Evolutionary conservation across 2,797 vertebrate genomes (phyloP).

Genomic region (Protonibea diacanthus): DNA sequence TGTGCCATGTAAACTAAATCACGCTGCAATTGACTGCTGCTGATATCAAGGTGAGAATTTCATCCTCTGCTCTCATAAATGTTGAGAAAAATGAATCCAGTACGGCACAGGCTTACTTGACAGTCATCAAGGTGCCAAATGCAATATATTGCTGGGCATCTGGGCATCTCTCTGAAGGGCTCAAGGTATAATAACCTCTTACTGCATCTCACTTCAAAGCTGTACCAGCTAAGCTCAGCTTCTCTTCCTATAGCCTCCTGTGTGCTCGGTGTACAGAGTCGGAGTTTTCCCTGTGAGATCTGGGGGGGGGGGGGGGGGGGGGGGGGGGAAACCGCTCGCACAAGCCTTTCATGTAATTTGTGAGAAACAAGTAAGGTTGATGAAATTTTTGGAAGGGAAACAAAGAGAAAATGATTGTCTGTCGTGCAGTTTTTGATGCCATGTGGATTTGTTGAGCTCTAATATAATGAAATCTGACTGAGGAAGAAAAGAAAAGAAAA

Average conservation of each 20-base stretch:
- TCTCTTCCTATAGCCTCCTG: slow-evolving; percentile 56
- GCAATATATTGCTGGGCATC: slow-evolving; percentile 69
- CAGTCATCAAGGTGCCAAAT: slow-evolving; percentile 61
- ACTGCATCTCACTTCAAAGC: slow-evolving; percentile 71
- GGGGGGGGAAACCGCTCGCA: slow-evolving; percentile 53
- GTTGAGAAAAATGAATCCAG: slow-evolving; percentile 28
- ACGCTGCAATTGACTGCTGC: slow-evolving; percentile 22
- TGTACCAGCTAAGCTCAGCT: slow-evolving; percentile 61
- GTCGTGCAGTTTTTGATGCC: slow-evolving; percentile 75
- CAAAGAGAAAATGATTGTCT: slow-evolving; percentile 75
- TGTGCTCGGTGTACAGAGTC: slow-evolving; percentile 56
- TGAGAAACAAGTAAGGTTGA: slow-evolving; percentile 63
- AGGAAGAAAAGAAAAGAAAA: slow-evolving; percentile 69
- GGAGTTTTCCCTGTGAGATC: slow-evolving; percentile 50
- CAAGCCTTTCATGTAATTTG: slow-evolving; percentile 65
- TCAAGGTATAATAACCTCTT: slow-evolving; percentile 72
- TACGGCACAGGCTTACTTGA: slow-evolving; percentile 35
- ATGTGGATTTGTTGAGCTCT: slow-evolving; percentile 73
- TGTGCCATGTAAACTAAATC: slow-evolving; percentile 27
- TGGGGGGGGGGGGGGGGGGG: slow-evolving; percentile 26
- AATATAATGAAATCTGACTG: slow-evolving; percentile 75
- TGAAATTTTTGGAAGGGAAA: slow-evolving; percentile 63
- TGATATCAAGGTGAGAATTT: slow-evolving; percentile 22
- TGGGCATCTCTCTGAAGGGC: slow-evolving; percentile 62
- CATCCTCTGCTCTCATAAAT: slow-evolving; percentile 30